Conservation (phyloP, 2,113 vertebrate genomes). For the Argyrosomus japonicus region DNA sequence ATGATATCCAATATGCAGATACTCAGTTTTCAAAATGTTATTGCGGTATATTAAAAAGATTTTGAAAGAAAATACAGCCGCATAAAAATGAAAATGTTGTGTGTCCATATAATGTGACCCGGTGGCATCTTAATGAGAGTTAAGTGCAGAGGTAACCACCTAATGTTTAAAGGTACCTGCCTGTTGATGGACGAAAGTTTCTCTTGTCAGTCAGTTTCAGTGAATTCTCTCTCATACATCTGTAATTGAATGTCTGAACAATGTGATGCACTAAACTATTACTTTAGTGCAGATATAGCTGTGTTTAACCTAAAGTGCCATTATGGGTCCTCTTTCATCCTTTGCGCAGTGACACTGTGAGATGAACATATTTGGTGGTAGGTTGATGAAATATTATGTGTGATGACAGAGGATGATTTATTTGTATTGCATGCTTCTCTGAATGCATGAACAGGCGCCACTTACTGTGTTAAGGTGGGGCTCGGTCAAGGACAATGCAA, state of each 20-base stretch:
- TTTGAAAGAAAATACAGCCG: no score
- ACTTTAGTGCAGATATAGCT: background rate
- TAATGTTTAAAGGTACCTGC: background rate
- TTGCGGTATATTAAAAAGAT: no score
- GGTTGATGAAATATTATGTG: slow-evolving; percentile 18
- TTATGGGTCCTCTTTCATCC: background rate
- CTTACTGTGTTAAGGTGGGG: slow-evolving; percentile 13
- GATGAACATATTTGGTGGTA: background rate
- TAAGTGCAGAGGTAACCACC: background rate
- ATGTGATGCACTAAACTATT: background rate
- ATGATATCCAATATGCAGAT: background rate
- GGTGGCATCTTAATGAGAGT: background rate
- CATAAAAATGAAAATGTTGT: background rate
- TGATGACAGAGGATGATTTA: background rate
- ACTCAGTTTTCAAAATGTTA: no score
- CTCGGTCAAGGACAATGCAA: slow-evolving; percentile 21
- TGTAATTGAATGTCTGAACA: background rate
- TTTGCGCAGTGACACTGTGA: background rate
- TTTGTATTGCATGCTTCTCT: slow-evolving; percentile 5
- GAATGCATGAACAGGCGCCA: slow-evolving; percentile 24
- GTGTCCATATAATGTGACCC: background rate
- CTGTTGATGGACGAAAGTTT: background rate
- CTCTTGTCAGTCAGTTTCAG: background rate
- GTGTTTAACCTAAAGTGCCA: background rate
- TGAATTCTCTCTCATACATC: background rate